A percentile compares a stretch with the other conserved stretches of the same genome.
Evolutionary conservation across 2,888 invertebrate species (phyloP).

Genomic region (Xestoiulus laeticollis): DNA sequence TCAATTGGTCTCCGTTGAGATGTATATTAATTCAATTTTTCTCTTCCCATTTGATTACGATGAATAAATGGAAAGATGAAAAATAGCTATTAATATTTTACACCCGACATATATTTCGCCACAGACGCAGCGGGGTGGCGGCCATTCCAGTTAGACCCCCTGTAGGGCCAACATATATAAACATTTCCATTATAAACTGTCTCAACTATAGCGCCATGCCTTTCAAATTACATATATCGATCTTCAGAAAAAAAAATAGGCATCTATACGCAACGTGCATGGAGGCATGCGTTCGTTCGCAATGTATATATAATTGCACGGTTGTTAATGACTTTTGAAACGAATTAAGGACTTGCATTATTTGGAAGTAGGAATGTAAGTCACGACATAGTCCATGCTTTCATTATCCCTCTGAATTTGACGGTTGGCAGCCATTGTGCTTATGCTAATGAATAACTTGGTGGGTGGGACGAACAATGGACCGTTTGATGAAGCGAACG

Average conservation of each 20-base stretch:
- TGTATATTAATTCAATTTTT: constrained; percentile 31
- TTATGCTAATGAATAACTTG: constrained; percentile 34
- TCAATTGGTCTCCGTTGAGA: constrained; percentile 5
- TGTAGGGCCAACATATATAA: constrained; percentile 41
- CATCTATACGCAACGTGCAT: not conserved
- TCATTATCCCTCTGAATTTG: constrained; percentile 16
- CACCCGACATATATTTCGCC: constrained; percentile 42
- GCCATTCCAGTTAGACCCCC: constrained; percentile 42
- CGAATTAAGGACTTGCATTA: constrained; percentile 32
- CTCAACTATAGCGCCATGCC: not conserved
- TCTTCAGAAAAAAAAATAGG: not conserved
- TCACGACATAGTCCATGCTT: constrained; percentile 1
- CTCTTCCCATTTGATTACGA: constrained; percentile 33
- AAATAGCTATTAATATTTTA: constrained; percentile 45
- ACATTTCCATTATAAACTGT: constrained; percentile 45
- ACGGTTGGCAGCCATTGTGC: constrained; percentile 34
- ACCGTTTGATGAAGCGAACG: constrained; percentile 34
- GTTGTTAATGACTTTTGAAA: constrained; percentile 37
- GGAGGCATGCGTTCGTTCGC: constrained; percentile 25
- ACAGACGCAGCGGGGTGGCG: constrained; percentile 44
- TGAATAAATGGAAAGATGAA: constrained; percentile 37
- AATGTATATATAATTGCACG: constrained; percentile 19
- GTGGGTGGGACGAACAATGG: constrained; percentile 37
- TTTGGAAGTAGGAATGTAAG: constrained; percentile 29
- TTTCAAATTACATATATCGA: constrained; percentile 27